Evolutionary conservation across 2,113 vertebrate species (phyloP).

Genomic region (Trematomus loennbergii): DNA sequence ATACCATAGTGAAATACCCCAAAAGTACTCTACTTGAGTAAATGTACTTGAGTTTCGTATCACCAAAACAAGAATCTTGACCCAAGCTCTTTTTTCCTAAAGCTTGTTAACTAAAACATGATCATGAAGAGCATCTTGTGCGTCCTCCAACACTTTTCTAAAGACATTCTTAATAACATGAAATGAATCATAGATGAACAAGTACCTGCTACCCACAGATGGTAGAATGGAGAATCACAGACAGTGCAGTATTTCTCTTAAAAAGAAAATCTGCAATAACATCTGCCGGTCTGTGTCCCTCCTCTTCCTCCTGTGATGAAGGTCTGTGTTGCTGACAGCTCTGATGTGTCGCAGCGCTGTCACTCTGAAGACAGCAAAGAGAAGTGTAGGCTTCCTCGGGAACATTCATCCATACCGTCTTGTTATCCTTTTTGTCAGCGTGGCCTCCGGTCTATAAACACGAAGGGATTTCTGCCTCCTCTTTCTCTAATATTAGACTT

Average conservation of each 20-base stretch:
- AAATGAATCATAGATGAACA: background rate
- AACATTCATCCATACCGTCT: conserved; percentile 10
- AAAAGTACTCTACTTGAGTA: too few relatives aligned
- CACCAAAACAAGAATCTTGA: too few relatives aligned
- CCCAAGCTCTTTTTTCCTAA: too few relatives aligned
- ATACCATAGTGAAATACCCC: too few relatives aligned
- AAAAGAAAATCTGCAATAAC: background rate
- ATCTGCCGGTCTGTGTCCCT: background rate
- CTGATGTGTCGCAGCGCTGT: conserved; percentile 1
- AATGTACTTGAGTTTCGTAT: too few relatives aligned
- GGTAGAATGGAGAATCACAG: background rate
- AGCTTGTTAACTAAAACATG: too few relatives aligned
- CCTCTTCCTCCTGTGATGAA: conserved; percentile 21
- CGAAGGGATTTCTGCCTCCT: background rate
- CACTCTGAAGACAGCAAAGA: background rate
- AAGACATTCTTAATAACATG: background rate
- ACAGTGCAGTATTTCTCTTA: background rate
- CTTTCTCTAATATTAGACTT: conserved; percentile 3
- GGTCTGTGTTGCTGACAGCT: conserved; percentile 14
- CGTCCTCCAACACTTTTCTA: background rate
- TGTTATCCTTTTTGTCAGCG: background rate
- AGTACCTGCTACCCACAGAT: background rate
- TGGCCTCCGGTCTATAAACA: background rate
- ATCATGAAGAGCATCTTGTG: background rate
- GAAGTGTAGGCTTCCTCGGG: background rate